Evolutionary conservation across 1,140 invertebrate species (phyloP).

Genomic region (Nephila pilipes): DNA sequence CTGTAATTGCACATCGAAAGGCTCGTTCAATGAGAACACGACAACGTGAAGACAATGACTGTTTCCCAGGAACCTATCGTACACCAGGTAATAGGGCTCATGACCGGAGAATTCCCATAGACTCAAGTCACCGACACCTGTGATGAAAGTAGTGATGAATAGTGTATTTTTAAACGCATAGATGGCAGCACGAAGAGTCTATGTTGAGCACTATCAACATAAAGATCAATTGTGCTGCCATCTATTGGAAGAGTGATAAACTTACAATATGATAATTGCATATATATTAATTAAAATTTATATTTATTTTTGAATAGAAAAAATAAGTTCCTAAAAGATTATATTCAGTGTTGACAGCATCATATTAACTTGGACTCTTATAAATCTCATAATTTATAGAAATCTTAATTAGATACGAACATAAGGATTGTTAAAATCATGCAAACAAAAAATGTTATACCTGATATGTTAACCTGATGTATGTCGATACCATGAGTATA

Average conservation of each 20-base stretch:
- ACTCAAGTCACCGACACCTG: slow-evolving; percentile 86
- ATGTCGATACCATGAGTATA: slow-evolving; percentile 88
- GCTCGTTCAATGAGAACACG: slow-evolving; percentile 88
- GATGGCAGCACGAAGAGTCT: not conserved
- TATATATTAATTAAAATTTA: too few species aligned
- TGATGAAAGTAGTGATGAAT: not conserved
- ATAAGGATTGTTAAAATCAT: too few species aligned
- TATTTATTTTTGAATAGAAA: too few species aligned
- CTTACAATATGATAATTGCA: too few species aligned
- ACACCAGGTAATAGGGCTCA: slow-evolving; percentile 89
- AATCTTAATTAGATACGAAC: too few species aligned
- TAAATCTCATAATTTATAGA: too few species aligned
- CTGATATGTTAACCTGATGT: slow-evolving; percentile 84
- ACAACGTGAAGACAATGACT: slow-evolving; percentile 87
- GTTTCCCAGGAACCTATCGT: slow-evolving; percentile 89
- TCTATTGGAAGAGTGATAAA: too few species aligned
- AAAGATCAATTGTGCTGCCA: too few species aligned
- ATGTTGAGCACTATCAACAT: too few species aligned
- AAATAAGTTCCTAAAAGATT: too few species aligned
- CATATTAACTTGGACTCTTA: not conserved
- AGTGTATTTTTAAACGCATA: not conserved
- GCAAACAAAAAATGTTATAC: slow-evolving; percentile 76
- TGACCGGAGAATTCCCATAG: slow-evolving; percentile 93
- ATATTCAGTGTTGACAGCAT: not conserved
- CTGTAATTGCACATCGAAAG: slow-evolving; percentile 87